Percentiles rank a stretch among this genome's conserved stretches.
These are phyloP conservation scores for Heliothis subflexa DNA, from an alignment of 1,140 invertebrate genomes.

Conservation along the genomic window DNA sequence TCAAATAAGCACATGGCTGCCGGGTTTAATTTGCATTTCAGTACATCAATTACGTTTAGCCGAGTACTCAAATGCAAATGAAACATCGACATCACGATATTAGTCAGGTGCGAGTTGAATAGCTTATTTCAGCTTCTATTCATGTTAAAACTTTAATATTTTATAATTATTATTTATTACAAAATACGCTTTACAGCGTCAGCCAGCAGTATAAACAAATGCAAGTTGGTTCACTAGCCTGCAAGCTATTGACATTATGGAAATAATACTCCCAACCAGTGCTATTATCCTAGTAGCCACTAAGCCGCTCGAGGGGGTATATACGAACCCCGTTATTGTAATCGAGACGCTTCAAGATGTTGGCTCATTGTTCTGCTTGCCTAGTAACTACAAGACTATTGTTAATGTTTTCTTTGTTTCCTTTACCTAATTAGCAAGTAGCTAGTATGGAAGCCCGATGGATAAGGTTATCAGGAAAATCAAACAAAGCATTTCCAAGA, in stretches of 20 bases:
- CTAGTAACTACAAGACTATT: not conserved
- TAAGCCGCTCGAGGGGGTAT: not conserved
- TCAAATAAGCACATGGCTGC: not conserved
- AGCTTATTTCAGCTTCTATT: not conserved
- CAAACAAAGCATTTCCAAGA: no score
- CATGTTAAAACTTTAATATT: not conserved
- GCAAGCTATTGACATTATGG: not conserved
- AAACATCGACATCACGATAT: not conserved
- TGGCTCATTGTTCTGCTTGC: conserved; percentile 7
- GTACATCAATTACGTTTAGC: conserved; percentile 26
- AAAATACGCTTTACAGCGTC: not conserved
- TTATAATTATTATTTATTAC: not conserved
- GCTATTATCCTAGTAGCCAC: not conserved
- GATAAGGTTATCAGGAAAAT: no score
- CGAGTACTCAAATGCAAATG: conserved; percentile 27
- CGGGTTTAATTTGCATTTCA: conserved; percentile 30
- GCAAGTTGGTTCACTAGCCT: not conserved
- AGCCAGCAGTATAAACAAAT: not conserved
- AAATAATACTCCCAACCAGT: conserved; percentile 8
- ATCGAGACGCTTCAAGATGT: conserved; percentile 1
- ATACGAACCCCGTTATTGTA: not conserved
- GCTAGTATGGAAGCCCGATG: not conserved
- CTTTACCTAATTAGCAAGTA: no score
- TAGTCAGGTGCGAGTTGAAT: not conserved
- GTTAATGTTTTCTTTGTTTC: conserved; percentile 10